Evolutionary conservation across 53 echinoderm and acorn worm genomes (phyloP), one percentile per base, ranked within the genome.

Genomic region (Mesocentrotus franciscanus): DNA sequence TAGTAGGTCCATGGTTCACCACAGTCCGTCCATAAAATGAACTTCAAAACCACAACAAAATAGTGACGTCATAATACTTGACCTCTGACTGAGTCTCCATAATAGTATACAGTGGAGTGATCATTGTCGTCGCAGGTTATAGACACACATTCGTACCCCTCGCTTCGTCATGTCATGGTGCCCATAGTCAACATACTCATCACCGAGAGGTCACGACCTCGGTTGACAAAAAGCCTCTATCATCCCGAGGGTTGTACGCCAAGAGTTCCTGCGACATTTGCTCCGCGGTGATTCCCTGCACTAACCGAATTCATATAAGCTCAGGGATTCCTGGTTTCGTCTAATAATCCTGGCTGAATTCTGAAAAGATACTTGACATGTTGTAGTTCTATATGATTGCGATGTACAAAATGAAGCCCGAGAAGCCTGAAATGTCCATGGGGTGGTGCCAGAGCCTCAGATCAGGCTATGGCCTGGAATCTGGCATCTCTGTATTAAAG

Each of bases 181-280:
- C 26, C 68, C 22, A 17, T 27, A 29, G 11, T 74, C 10, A 74
- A 9, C 32, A 74, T 30, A 74, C 11, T 33, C 42, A 42, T 81
- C 81, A 39, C 1, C 79, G 30, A 36, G 81, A 81, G 18, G 39
- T 42, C 81, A 22, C 36, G 39, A 81, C 36, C 64, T 32, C 68
- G 66, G 39, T 33, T 66, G 91, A 91, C 91, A 91, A 91, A 66
- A 39, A 35, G 66, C 35, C 20, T 91, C 66, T 62, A 68, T 91
- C 91, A 62, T 91, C 35, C 87, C 87, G 56, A 75, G 75, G 27
- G 20, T 18, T 64, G 64, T 6, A 64, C 64, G 49, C 3, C 49
- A 49, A 4, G 4, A 49, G 49, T 7, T 49, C 49, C 49, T 49
- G 49, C 6, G 6, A 49, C 49, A 49, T 49, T 49, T 49, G 49